A percentile compares a stretch with the other conserved stretches of the same genome.
Conservation (phyloP, 2,888 invertebrate genomes). For the Clistopyga incitator region DNA sequence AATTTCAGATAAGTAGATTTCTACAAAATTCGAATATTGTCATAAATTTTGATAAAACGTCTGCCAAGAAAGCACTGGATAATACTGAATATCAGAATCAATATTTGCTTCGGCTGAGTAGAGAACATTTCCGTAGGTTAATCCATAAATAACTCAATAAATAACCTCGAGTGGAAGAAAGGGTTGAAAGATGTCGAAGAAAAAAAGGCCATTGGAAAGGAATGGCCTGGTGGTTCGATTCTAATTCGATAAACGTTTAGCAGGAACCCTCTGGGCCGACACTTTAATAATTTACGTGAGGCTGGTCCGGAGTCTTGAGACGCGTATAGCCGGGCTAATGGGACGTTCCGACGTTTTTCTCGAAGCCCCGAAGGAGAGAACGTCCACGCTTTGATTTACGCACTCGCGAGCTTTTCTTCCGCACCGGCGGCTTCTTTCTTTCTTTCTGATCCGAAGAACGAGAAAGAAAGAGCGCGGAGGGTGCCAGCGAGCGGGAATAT, state of each 20-base stretch:
- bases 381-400: slow-evolving; percentile 62
- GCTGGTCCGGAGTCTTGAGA: slow-evolving; percentile 26
- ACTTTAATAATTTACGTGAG: slow-evolving; percentile 59
- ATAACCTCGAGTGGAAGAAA: neutral
- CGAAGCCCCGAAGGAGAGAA: slow-evolving; percentile 36
- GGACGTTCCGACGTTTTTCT: slow-evolving; percentile 58
- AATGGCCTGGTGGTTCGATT: slow-evolving; percentile 51
- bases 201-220: slow-evolving; percentile 12
- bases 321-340: slow-evolving; percentile 55
- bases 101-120: neutral
- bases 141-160: slow-evolving; percentile 8
- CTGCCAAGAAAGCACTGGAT: too few relatives aligned
- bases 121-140: neutral
- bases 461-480: slow-evolving; percentile 25
- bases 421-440: slow-evolving; percentile 56
- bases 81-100: neutral
- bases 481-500: slow-evolving; percentile 20
- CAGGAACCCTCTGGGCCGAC: slow-evolving; percentile 36
- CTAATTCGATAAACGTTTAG: slow-evolving; percentile 60
- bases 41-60: too few relatives aligned
- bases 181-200: neutral
- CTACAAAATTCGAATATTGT: too few relatives aligned
- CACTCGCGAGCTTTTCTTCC: slow-evolving; percentile 55
- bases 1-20: too few relatives aligned
- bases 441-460: neutral